Conservation (phyloP, 1,140 invertebrate species). For the Trialeurodes vaporariorum region DNA sequence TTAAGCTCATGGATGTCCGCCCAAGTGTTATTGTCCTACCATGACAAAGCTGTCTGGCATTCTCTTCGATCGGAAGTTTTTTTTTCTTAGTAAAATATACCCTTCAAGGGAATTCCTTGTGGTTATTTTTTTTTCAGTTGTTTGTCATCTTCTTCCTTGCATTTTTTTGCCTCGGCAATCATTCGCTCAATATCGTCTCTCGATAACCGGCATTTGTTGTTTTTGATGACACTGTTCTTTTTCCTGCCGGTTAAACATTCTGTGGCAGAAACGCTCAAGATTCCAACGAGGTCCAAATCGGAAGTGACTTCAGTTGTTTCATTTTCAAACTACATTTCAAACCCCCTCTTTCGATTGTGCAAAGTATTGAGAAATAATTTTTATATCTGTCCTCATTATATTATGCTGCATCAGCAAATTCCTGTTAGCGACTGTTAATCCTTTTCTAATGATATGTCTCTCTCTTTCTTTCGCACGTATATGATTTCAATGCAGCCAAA, state of each 20-base stretch:
- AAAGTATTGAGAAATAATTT: too few species aligned
- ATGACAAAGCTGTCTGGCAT: constrained; percentile 38
- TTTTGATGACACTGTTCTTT: constrained; percentile 75
- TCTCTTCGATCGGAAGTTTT: constrained; percentile 56
- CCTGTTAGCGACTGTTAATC: too few species aligned
- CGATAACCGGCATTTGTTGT: constrained; percentile 81
- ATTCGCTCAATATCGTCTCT: constrained; percentile 74
- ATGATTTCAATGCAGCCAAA: too few species aligned
- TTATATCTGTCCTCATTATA: too few species aligned
- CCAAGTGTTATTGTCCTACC: constrained; percentile 47
- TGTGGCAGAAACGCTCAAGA: constrained; percentile 64
- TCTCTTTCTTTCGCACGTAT: too few species aligned
- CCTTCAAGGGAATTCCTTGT: constrained; percentile 66
- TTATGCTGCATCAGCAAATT: too few species aligned
- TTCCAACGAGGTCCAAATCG: constrained; percentile 68
- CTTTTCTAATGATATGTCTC: too few species aligned
- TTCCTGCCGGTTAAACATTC: constrained; percentile 63
- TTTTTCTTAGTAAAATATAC: constrained; percentile 96
- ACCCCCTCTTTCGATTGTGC: too few species aligned
- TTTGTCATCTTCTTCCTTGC: constrained; percentile 42
- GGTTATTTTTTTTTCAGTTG: constrained; percentile 42
- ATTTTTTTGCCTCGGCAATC: constrained; percentile 48
- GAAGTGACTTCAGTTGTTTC: constrained; percentile 64
- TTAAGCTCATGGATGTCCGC: constrained; percentile 52
- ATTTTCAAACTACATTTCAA: too few species aligned